Conservation (phyloP, 35 echinoderm and acorn worm species). For the Ptychodera flava region DNA sequence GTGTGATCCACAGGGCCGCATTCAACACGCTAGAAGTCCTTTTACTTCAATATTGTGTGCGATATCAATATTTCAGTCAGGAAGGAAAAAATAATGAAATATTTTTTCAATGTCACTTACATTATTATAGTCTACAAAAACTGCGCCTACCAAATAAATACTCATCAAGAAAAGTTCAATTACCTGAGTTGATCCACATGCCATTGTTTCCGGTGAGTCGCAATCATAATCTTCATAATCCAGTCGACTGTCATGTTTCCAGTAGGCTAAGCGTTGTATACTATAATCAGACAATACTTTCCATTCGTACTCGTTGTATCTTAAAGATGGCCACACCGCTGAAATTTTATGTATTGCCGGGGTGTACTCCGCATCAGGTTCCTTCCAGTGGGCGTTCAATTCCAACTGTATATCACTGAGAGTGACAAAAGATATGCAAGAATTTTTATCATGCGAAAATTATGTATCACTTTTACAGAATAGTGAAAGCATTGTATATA, state of each 20-base stretch:
- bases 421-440: no score
- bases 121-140: no score
- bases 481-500: background rate
- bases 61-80: no score
- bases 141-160: no score
- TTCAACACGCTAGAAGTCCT: no score
- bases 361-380: conserved; percentile 31
- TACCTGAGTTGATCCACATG: background rate
- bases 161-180: background rate
- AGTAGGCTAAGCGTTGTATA: background rate
- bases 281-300: background rate
- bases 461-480: background rate
- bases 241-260: background rate
- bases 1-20: no score
- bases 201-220: background rate
- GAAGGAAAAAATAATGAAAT: no score
- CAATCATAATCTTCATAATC: background rate
- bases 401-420: conserved; percentile 18
- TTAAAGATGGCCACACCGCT: conserved; percentile 40
- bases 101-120: no score
- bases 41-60: no score
- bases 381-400: conserved; percentile 18
- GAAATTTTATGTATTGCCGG: background rate
- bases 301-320: conserved; percentile 25
- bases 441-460: background rate